phyloP scores from a whole-genome alignment of 2,888 invertebrate genomes.

The Pseudococcus longispinus region DNA sequence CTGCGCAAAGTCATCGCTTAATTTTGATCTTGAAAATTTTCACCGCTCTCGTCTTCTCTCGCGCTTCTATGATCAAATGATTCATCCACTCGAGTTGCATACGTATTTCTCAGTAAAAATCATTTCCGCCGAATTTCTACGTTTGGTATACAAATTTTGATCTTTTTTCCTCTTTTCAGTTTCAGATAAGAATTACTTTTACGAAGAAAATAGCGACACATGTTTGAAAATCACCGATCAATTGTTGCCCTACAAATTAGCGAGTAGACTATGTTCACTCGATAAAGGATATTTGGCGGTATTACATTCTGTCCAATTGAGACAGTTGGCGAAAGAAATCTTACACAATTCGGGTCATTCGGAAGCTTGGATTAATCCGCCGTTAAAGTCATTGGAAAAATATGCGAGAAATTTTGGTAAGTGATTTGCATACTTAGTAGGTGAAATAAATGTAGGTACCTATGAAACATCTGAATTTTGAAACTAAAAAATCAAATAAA shows the following conservation, averaged over 20 bases:
- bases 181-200: conserved; percentile 58
- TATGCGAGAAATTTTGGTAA: conserved; percentile 21
- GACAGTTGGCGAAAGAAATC: conserved; percentile 19
- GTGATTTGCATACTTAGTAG: background rate
- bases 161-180: conserved; percentile 54
- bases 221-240: conserved; percentile 58
- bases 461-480: background rate
- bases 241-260: background rate
- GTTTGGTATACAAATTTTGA: background rate
- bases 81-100: background rate
- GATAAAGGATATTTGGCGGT: conserved; percentile 46
- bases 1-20: background rate
- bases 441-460: too few species aligned
- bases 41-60: background rate
- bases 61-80: background rate
- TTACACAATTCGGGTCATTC: background rate
- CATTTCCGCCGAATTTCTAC: background rate
- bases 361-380: conserved; percentile 48
- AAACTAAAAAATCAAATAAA: too few species aligned
- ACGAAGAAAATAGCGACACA: conserved; percentile 59
- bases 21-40: background rate
- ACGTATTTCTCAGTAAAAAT: background rate
- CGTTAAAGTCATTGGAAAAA: conserved; percentile 36
- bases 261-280: background rate
- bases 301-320: background rate